Conservation (phyloP, 30 jellyfish, hydroid and myxozoan species). For the Aurelia coerulea region DNA sequence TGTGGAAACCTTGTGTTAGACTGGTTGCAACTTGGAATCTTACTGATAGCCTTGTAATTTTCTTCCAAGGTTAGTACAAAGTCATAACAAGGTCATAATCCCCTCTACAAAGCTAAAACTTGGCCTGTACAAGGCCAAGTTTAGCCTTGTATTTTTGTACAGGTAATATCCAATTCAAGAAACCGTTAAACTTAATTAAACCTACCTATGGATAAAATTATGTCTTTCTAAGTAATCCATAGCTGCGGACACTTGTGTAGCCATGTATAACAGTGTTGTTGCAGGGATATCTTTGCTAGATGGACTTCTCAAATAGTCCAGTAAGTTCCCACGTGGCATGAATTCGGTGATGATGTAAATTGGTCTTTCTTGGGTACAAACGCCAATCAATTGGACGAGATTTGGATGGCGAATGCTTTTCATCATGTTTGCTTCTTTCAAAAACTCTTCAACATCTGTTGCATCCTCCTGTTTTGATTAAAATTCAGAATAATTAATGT, state of each 20-base stretch:
- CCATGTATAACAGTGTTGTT: constrained; percentile 96
- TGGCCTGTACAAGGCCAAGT: too few relatives aligned
- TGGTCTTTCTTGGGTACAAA: constrained; percentile 94
- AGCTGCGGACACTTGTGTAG: constrained; percentile 98
- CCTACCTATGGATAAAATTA: constrained; percentile 87
- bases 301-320: constrained; percentile 90
- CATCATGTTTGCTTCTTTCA: constrained; percentile 97
- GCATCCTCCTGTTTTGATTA: constrained; percentile 74
- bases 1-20: too few relatives aligned
- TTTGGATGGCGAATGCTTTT: constrained; percentile 88
- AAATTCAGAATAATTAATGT: neutral
- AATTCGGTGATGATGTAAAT: constrained; percentile 93
- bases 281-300: constrained; percentile 92
- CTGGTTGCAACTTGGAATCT: too few relatives aligned
- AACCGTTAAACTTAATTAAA: neutral
- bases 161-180: too few relatives aligned
- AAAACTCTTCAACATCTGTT: constrained; percentile 90
- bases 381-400: constrained; percentile 91
- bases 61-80: too few relatives aligned
- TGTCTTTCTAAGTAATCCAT: constrained; percentile 84
- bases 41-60: too few relatives aligned
- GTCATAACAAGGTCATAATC: too few relatives aligned
- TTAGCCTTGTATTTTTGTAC: too few relatives aligned
- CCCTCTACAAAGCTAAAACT: too few relatives aligned
- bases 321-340: constrained; percentile 95